Base-by-base conservation (phyloP, 1,140 invertebrate species). In the Bombus polaris region DNA sequence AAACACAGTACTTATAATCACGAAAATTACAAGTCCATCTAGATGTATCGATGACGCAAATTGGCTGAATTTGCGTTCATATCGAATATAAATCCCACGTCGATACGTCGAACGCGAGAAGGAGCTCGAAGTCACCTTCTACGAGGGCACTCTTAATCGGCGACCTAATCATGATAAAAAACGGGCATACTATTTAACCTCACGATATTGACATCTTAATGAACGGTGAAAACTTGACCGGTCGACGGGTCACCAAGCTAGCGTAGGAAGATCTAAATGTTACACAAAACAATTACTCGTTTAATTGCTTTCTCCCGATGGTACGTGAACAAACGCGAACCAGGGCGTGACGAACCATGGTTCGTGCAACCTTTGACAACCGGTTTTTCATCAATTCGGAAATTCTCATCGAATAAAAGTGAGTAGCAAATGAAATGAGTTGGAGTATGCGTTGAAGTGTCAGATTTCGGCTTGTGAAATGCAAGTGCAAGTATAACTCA, bases 191-290 rank as follows among this genome's bases (percentile, higher is more conserved):
- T 65, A 92, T 77, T 95, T 95, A 93, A 95, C 94, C 94, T 88
- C 87, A 57, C 83, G 88, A 80, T 92, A 94, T 94, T 94, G 92
- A 93, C 93, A 92, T 93, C 82, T 94, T 94, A 93, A 94, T 93
- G 92, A 93, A 88, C 86, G 92, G 92, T 92, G 90, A 92, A 91
- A 93, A 68, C 66, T 68, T 35, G 35, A 37, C 18, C 89, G 25
- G 13, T 3, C 8, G 44, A 47, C 44, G 74, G 77, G 74, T 89
- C 65, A 42, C 0, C 84, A 80, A 87, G 65, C 82, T 87, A 57
- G 87, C 90, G 93, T 95, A 87, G 94, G 94, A 92, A 92, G 85
- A 42, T 70, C 77, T 73, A 74, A 53, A 86, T 66, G 81, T 87
- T 90, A 70, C 76, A 91, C 89, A 86, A 74, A 92, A 87, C 94